phyloP scores from a whole-genome alignment of 2,113 vertebrate species.

The Rhinogobius similis region DNA sequence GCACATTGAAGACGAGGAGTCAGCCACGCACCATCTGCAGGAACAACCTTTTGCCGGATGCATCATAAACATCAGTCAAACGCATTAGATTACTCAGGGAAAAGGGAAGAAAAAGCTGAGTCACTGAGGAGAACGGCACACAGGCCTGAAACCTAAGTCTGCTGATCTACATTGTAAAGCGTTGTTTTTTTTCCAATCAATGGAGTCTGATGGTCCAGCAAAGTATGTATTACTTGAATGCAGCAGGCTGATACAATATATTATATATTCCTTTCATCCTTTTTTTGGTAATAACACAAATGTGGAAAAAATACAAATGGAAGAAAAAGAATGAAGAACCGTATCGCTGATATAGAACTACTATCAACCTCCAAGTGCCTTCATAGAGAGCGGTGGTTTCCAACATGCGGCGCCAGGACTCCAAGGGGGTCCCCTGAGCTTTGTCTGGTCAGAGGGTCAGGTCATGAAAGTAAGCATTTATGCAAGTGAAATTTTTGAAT shows the following conservation, averaged over 20 bases:
- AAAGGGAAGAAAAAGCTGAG: constrained; percentile 33
- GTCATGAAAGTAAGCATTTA: too few species aligned
- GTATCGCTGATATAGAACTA: too few species aligned
- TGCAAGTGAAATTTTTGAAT: too few species aligned
- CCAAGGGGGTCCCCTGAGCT: too few species aligned
- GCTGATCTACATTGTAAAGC: constrained; percentile 17
- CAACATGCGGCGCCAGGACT: too few species aligned
- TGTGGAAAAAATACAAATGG: too few species aligned
- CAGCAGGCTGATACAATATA: neutral
- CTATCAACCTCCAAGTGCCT: too few species aligned
- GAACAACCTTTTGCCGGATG: constrained; percentile 32
- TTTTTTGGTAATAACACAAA: too few species aligned
- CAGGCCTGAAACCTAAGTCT: constrained; percentile 26
- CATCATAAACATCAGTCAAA: constrained; percentile 42
- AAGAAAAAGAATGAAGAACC: too few species aligned
- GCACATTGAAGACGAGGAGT: constrained; percentile 12
- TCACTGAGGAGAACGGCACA: neutral
- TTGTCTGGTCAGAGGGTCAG: too few species aligned
- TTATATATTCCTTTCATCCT: too few species aligned
- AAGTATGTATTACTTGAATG: neutral
- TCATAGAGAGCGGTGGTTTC: too few species aligned
- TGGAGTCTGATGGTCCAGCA: constrained; percentile 28
- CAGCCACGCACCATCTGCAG: constrained; percentile 35
- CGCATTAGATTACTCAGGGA: constrained; percentile 13
- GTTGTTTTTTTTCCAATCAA: constrained; percentile 21